These are phyloP conservation scores for Xyliphius kryptos DNA, from an alignment of 2,113 vertebrate species.

Conservation along the genomic window DNA sequence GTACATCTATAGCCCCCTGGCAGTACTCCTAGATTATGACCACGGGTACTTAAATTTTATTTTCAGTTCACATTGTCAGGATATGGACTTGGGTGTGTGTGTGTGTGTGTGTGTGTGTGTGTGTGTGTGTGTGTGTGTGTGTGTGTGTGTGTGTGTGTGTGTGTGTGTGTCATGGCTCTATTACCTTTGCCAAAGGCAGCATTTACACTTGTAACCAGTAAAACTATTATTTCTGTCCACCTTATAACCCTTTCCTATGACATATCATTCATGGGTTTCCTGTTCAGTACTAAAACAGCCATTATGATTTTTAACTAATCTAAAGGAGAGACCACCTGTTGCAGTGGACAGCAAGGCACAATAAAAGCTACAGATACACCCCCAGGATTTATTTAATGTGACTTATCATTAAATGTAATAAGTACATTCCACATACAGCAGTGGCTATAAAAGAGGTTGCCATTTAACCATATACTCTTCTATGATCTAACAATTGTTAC, in stretches of 20 bases:
- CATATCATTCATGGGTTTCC: slow-evolving; percentile 47
- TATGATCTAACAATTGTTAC: too few relatives aligned
- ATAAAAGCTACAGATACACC: slow-evolving; percentile 37
- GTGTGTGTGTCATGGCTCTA: slow-evolving; percentile 18
- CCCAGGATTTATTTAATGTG: slow-evolving; percentile 50
- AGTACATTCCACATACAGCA: slow-evolving; percentile 49
- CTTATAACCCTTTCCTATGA: slow-evolving; percentile 50
- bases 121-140: slow-evolving; percentile 17
- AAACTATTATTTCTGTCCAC: slow-evolving; percentile 44
- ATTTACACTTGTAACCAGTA: slow-evolving; percentile 42
- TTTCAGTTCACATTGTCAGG: slow-evolving; percentile 54
- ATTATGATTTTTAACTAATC: slow-evolving; percentile 56
- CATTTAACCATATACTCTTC: slow-evolving; percentile 2
- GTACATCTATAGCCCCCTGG: slow-evolving; percentile 47
- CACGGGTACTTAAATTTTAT: slow-evolving; percentile 64
- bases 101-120: slow-evolving; percentile 15
- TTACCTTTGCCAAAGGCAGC: slow-evolving; percentile 35
- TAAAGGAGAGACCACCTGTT: slow-evolving; percentile 64
- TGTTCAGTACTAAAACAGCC: slow-evolving; percentile 51
- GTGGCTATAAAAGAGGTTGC: slow-evolving; percentile 20
- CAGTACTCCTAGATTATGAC: slow-evolving; percentile 60
- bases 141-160: background rate
- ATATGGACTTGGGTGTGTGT: slow-evolving; percentile 43
- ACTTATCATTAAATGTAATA: slow-evolving; percentile 43
- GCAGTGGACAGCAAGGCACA: slow-evolving; percentile 45